phyloP scores from a whole-genome alignment of 2,113 vertebrate species.

The Chinchilla lanigera region DNA sequence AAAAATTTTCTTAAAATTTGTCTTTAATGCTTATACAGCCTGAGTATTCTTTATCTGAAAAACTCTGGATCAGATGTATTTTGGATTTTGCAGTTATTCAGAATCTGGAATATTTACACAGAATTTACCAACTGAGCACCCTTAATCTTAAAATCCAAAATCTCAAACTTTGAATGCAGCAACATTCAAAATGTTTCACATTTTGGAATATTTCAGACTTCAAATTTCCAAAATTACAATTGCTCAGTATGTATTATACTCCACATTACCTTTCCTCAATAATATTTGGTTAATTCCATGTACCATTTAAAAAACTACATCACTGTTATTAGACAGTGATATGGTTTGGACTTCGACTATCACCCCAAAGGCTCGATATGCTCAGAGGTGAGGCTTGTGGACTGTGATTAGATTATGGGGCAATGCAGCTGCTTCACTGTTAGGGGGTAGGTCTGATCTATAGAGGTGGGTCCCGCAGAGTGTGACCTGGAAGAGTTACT shows the following conservation, averaged over 20 bases:
- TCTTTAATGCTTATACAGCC: background rate
- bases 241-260: background rate
- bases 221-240: background rate
- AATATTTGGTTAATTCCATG: background rate
- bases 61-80: background rate
- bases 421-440: background rate
- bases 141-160: background rate
- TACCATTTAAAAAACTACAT: background rate
- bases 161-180: background rate
- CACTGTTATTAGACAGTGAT: background rate
- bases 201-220: background rate
- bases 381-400: background rate
- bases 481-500: background rate
- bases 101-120: background rate
- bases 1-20: background rate
- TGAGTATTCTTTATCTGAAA: background rate
- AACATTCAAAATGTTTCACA: background rate
- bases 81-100: background rate
- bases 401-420: background rate
- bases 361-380: background rate
- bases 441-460: background rate
- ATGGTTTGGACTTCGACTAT: background rate
- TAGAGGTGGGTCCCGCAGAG: background rate
- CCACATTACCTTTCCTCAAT: background rate
- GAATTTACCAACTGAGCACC: background rate